Conservation (phyloP, 2,113 vertebrate genomes). For the Leucopternis melanops region DNA sequence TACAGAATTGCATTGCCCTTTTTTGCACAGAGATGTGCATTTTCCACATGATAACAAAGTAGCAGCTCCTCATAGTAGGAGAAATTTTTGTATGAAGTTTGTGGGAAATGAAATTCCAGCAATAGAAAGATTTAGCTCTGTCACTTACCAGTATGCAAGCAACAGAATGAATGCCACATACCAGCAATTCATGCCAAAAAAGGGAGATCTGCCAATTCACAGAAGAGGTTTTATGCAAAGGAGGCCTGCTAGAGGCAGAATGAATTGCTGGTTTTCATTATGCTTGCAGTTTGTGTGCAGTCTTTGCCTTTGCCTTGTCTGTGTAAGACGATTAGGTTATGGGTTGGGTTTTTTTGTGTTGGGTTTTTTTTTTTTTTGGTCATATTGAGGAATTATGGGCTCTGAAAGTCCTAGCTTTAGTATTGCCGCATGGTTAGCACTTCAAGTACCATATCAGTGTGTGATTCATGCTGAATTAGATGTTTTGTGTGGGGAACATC, state of each 20-base stretch:
- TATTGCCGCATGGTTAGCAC: not conserved
- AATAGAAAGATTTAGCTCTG: not conserved
- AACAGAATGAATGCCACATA: conserved; percentile 18
- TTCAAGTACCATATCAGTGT: not conserved
- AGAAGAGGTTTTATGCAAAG: conserved; percentile 28
- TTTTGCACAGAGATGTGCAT: not conserved
- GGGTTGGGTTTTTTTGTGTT: not conserved
- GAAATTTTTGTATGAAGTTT: not conserved
- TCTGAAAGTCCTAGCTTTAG: not conserved
- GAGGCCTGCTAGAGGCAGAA: conserved; percentile 11
- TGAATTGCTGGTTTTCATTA: conserved; percentile 41
- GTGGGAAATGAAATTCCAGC: conserved; percentile 11
- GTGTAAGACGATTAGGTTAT: not conserved
- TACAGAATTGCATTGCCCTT: not conserved
- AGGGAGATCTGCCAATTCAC: conserved; percentile 18
- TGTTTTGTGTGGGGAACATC: not conserved
- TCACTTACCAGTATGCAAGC: conserved; percentile 7
- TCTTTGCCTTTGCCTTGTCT: conserved; percentile 24
- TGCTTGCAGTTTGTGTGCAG: not conserved
- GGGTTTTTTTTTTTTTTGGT: not conserved
- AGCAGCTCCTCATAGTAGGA: not conserved
- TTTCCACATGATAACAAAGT: not conserved
- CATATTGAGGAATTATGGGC: not conserved
- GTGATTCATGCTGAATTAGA: not conserved
- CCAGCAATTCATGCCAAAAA: not conserved